Evolutionary conservation across 2,113 vertebrate genomes (phyloP).

Genomic region (Chaenocephalus aceratus): DNA sequence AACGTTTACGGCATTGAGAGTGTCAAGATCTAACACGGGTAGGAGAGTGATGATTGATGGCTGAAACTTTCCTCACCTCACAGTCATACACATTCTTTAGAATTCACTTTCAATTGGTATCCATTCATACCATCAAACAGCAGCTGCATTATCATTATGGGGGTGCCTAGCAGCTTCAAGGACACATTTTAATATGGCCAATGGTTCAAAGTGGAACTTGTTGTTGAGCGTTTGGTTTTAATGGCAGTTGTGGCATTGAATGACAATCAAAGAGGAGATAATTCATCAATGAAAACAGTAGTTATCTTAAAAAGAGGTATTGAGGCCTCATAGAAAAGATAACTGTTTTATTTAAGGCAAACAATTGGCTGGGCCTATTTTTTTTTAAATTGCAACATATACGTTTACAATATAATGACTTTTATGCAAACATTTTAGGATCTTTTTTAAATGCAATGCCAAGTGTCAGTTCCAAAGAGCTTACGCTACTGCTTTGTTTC

Average conservation of each 20-base stretch:
- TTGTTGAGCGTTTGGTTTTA: neutral
- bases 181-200: neutral
- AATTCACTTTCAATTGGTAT: neutral
- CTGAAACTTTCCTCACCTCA: constrained; percentile 80
- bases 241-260: neutral
- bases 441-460: neutral
- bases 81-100: constrained; percentile 76
- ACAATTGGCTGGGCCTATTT: no score
- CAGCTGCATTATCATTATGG: constrained; percentile 32
- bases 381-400: neutral
- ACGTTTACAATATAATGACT: neutral
- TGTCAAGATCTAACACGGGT: constrained; percentile 99
- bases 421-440: neutral
- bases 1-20: constrained; percentile 99
- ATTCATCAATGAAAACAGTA: neutral
- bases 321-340: neutral
- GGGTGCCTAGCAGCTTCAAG: constrained; percentile 5
- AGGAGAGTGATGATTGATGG: constrained; percentile 86
- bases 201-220: neutral
- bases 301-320: neutral
- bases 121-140: neutral
- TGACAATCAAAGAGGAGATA: neutral
- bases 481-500: neutral
- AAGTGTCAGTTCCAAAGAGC: neutral
- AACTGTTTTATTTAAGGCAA: no score